Percentiles rank a stretch among this genome's conserved stretches.
phyloP scores from a whole-genome alignment of 2,113 vertebrate genomes.

The Engystomops pustulosus region DNA sequence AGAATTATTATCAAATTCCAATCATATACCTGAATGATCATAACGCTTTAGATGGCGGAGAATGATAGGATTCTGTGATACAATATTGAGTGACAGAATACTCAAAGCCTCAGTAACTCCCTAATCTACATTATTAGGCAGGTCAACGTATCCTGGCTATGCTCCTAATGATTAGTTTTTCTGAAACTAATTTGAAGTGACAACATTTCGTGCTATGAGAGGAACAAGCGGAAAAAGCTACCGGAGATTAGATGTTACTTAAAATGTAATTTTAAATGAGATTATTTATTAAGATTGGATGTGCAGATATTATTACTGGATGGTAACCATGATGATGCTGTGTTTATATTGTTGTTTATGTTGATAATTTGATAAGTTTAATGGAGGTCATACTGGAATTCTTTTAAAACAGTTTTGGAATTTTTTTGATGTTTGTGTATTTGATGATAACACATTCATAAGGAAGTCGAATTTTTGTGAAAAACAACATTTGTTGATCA shows the following conservation, averaged over 20 bases:
- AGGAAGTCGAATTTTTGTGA: no score
- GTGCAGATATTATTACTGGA: constrained; percentile 28
- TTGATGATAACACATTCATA: no score
- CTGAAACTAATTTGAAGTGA: constrained; percentile 58
- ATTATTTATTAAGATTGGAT: constrained; percentile 35
- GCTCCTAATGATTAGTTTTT: constrained; percentile 55
- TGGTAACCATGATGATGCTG: neutral
- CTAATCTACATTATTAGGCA: constrained; percentile 57
- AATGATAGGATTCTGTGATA: constrained; percentile 54
- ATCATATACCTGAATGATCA: constrained; percentile 60
- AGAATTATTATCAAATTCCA: constrained; percentile 58
- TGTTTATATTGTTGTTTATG: constrained; percentile 36
- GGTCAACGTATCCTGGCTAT: constrained; percentile 50
- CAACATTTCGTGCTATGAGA: constrained; percentile 38
- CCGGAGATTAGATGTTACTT: constrained; percentile 23
- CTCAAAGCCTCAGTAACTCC: constrained; percentile 52
- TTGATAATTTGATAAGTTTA: neutral
- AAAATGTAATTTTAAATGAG: constrained; percentile 37
- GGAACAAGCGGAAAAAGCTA: constrained; percentile 31
- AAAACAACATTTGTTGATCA: no score
- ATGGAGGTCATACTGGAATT: constrained; percentile 22
- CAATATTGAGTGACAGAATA: constrained; percentile 58
- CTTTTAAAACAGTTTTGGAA: no score
- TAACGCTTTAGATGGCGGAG: constrained; percentile 52
- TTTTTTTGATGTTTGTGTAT: no score